Base-by-base conservation (phyloP, 1,140 invertebrate genomes). In the Cydia strobilella region DNA sequence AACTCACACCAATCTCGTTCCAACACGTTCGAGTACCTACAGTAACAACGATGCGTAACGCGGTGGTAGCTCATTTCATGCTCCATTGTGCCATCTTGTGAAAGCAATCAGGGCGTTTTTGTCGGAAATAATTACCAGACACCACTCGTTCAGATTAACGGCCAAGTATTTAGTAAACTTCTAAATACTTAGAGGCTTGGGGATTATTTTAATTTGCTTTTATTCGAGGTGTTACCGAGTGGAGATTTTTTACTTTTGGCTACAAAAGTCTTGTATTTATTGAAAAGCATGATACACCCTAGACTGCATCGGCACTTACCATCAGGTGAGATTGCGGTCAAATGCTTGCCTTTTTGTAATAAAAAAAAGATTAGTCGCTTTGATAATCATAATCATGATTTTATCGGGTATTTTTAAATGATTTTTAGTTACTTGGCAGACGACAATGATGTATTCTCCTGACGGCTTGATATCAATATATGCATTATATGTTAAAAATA, bases 61-160 rank as follows among this genome's bases (percentile, higher is more conserved):
- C 86, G 79, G 85, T 82, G 77, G 75, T 80, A 82, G 80, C 78
- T 86, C 82, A 88, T 88, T 88, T 88, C 86, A 88, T 84, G 85
- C 45, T 77, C 82, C 73, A 84, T 88, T 86, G 85, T 88, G 73
- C 75, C 62, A 75, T 79, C 79, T 86, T 82, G 86, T 85, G 86
- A 88, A 88, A 88, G 86, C 84, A 81, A 83, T 85, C 82, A 82
- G 76, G 45, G 69, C 65, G 77, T 87, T 86, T 86, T 86, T 84
- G 74, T 81, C 72, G 72, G 42, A 79, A 83, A 83, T 84, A 84
- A 86, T 86, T 86, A 86, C 76, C 72, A 15, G 65, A 15, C 65
- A 39, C 27, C 65, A 39, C 65, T 69, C 31, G 31, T n/a, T 69
- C 31, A 48, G 71, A 72, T 69, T 69, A 69, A 18, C 27, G 65